phyloP scores from a whole-genome alignment of 2,797 vertebrate species.

The Lepilemur ruficaudatus region DNA sequence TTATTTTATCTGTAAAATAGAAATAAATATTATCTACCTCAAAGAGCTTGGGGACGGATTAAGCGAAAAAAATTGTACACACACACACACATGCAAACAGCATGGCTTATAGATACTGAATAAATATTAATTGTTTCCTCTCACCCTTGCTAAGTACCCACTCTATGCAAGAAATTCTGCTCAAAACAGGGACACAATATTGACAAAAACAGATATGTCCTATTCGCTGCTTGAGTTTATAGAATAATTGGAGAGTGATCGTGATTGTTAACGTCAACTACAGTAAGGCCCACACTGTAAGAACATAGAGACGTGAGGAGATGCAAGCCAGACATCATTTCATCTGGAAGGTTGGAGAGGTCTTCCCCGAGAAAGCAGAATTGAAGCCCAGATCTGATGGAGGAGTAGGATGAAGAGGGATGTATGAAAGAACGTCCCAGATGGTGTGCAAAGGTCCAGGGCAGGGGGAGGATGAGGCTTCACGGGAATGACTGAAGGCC shows the following conservation, averaged over 20 bases:
- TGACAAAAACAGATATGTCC: not conserved
- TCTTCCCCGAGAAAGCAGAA: not conserved
- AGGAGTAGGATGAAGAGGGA: accelerated
- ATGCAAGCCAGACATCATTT: not conserved
- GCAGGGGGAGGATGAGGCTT: no score
- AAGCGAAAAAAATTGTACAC: not conserved
- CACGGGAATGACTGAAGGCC: not conserved
- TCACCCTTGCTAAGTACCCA: not conserved
- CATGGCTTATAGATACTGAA: not conserved
- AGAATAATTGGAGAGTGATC: not conserved
- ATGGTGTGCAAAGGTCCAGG: not conserved
- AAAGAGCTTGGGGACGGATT: not conserved
- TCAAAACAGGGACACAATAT: not conserved
- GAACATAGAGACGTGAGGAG: not conserved
- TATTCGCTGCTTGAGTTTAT: not conserved
- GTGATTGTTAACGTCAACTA: not conserved
- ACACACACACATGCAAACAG: not conserved
- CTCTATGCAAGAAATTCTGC: not conserved
- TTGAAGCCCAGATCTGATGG: not conserved
- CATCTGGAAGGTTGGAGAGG: no score
- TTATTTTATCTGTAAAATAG: not conserved
- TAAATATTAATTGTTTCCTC: not conserved
- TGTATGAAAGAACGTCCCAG: not conserved
- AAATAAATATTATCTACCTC: not conserved
- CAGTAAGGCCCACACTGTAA: not conserved